Percentiles rank a stretch among this genome's conserved stretches.
phyloP scores from a whole-genome alignment of 37 sponge, comb jelly and placozoan species.

The Cliona cf. orientalis region DNA sequence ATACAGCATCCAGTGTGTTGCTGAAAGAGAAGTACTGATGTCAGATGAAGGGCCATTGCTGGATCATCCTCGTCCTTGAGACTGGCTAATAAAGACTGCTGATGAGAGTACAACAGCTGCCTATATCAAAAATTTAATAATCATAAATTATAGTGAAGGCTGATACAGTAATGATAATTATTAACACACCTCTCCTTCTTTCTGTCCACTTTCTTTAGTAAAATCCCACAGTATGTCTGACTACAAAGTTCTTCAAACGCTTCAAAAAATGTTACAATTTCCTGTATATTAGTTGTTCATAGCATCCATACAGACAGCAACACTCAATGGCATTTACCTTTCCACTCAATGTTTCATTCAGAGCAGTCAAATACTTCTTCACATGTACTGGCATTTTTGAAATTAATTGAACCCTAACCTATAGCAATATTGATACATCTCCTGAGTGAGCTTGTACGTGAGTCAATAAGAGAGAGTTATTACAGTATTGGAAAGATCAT shows the following conservation, averaged over 20 bases:
- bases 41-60: conserved; percentile 87
- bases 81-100: conserved; percentile 69
- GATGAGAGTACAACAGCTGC: conserved; percentile 76
- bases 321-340: conserved; percentile 46
- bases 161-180: neutral
- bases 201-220: conserved; percentile 88
- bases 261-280: conserved; percentile 59
- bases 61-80: conserved; percentile 79
- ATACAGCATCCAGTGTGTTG: conserved; percentile 72
- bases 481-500: neutral
- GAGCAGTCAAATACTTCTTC: conserved; percentile 19
- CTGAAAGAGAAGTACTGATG: conserved; percentile 77
- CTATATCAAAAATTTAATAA: conserved; percentile 28
- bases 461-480: neutral
- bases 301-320: neutral
- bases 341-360: conserved; percentile 47
- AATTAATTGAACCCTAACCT: conserved; percentile 51
- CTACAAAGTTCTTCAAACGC: conserved; percentile 58
- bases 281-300: conserved; percentile 25
- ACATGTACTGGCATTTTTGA: conserved; percentile 37
- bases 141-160: no score
- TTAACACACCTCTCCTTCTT: conserved; percentile 82
- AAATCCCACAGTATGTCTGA: conserved; percentile 67
- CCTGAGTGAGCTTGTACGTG: neutral
- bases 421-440: no score